These are phyloP conservation scores for Cettia cetti DNA, from an alignment of 2,113 vertebrate species.

Conservation along the genomic window DNA sequence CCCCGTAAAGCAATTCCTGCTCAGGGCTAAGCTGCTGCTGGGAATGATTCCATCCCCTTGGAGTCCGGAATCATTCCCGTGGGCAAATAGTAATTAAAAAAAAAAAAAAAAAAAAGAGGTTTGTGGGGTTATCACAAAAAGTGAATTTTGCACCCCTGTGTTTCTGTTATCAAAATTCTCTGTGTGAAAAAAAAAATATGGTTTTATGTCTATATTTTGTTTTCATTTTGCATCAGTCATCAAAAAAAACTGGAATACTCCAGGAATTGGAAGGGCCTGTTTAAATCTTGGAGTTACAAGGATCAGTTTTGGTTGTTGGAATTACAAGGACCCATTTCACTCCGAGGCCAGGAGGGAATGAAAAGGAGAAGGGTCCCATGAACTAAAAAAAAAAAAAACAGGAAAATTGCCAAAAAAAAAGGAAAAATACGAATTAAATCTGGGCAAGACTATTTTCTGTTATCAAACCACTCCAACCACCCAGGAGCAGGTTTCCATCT, in stretches of 20 bases:
- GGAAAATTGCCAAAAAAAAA: not conserved
- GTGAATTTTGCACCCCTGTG: accelerated
- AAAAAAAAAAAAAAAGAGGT: not conserved
- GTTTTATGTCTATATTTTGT: not conserved
- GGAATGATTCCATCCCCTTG: not conserved
- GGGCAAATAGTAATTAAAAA: not conserved
- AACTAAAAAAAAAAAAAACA: not conserved
- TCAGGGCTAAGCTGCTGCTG: not conserved
- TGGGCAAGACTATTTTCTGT: too few relatives aligned
- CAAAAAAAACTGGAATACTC: not conserved
- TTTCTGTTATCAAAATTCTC: not conserved
- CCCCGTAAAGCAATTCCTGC: conserved; percentile 17
- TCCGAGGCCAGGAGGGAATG: not conserved
- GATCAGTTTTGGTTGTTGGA: not conserved
- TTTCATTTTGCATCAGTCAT: not conserved
- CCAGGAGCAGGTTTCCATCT: accelerated
- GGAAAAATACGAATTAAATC: accelerated
- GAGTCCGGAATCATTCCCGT: accelerated
- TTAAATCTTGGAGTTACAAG: not conserved
- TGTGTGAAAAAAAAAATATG: accelerated
- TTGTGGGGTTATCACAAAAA: not conserved
- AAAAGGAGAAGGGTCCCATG: not conserved
- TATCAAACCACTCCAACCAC: not conserved
- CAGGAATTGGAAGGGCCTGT: not conserved
- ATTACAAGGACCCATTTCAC: not conserved